These are phyloP conservation scores for Musca domestica DNA, from an alignment of 1,140 invertebrate species.

Conservation along the genomic window DNA sequence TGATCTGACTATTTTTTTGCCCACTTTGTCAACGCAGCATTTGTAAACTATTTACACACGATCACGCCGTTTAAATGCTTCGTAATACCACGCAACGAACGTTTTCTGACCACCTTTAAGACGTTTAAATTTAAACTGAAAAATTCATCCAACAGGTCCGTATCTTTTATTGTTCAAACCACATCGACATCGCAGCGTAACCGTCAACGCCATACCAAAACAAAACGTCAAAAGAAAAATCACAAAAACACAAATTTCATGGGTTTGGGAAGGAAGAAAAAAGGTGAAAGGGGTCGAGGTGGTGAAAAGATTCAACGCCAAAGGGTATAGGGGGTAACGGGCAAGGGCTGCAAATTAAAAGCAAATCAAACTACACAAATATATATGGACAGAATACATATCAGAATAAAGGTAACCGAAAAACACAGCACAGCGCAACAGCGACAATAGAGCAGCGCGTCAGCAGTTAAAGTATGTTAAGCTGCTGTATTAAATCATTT, in stretches of 20 bases:
- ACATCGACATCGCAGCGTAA: neutral
- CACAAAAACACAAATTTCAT: conserved; percentile 5
- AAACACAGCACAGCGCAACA: no score
- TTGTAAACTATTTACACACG: neutral
- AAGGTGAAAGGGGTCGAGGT: no score
- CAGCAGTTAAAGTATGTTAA: no score
- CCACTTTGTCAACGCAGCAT: neutral
- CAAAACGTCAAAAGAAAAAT: conserved; percentile 1
- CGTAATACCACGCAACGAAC: neutral
- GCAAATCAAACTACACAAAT: neutral
- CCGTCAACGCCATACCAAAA: neutral
- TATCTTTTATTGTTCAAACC: conserved; percentile 41
- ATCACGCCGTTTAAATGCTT: neutral
- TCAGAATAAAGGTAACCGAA: neutral
- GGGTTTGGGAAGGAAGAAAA: neutral
- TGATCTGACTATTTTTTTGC: neutral
- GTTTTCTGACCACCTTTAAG: conserved; percentile 23
- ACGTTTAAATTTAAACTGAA: conserved; percentile 48
- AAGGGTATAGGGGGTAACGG: no score
- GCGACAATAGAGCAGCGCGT: no score
- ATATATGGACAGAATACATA: neutral
- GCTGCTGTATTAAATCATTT: no score
- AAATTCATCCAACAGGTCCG: conserved; percentile 46
- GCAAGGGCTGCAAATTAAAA: no score
- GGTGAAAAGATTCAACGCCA: no score